A percentile compares a stretch with the other conserved stretches of the same genome.
Evolutionary conservation across 2,888 invertebrate species (phyloP).

Genomic region (Sinhomidia bicolor): DNA sequence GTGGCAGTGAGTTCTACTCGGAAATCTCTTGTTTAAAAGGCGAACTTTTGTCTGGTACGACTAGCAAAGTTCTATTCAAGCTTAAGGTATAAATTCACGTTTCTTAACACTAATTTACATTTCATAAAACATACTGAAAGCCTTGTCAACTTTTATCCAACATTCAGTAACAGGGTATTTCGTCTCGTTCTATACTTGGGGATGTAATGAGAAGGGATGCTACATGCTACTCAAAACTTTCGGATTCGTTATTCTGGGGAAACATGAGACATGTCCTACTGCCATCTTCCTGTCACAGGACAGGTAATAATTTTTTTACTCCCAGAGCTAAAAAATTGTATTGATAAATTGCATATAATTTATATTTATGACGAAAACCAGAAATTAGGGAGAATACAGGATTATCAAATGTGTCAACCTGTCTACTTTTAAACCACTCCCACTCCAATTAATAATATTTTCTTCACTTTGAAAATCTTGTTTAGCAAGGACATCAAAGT

Average conservation of each 20-base stretch:
- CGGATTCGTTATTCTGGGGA: conserved; percentile 98
- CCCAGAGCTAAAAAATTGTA: too few relatives aligned
- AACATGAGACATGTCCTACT: conserved; percentile 92
- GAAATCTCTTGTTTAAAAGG: too few relatives aligned
- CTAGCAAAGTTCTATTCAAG: too few relatives aligned
- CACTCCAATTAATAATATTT: conserved; percentile 95
- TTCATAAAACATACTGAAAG: too few relatives aligned
- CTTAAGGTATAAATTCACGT: too few relatives aligned
- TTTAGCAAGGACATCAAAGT: conserved; percentile 89
- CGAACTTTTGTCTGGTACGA: too few relatives aligned
- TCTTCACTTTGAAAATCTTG: conserved; percentile 88
- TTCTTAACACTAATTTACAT: too few relatives aligned
- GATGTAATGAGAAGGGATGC: conserved; percentile 92
- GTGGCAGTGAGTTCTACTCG: too few relatives aligned
- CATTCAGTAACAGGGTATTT: conserved; percentile 84
- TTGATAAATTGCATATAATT: too few relatives aligned
- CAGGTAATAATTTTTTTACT: conserved; percentile 82
- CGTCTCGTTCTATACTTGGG: conserved; percentile 90
- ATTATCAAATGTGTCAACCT: too few relatives aligned
- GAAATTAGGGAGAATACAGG: too few relatives aligned
- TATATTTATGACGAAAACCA: conserved; percentile 83
- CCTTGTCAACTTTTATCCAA: too few relatives aligned
- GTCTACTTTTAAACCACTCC: conserved; percentile 96
- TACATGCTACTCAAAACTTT: conserved; percentile 95
- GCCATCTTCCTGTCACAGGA: conserved; percentile 95